Conservation (phyloP, 1,140 invertebrate species). For the Scaptodrosophila lebanonensis region DNA sequence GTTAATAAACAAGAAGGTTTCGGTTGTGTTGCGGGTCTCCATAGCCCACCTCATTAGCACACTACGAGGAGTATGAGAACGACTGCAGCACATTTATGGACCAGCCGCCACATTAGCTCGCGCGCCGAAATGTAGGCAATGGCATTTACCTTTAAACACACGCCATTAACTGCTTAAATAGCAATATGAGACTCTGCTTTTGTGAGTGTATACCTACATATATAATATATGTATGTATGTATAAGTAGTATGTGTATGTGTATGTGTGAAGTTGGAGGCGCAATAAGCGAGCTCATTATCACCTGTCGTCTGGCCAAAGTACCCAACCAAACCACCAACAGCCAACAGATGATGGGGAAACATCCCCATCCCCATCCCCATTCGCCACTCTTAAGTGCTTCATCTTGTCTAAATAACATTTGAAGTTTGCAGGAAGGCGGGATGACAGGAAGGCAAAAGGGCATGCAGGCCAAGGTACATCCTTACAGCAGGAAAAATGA, state of each 20-base stretch:
- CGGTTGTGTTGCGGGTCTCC: slow-evolving; percentile 33
- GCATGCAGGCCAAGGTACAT: slow-evolving; percentile 11
- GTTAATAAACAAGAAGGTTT: slow-evolving; percentile 65
- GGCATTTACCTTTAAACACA: slow-evolving; percentile 69
- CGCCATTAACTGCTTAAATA: slow-evolving; percentile 71
- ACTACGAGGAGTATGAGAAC: background rate
- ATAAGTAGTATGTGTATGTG: too few species aligned
- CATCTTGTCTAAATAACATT: slow-evolving; percentile 73
- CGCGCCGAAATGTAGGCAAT: slow-evolving; percentile 33
- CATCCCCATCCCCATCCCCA: slow-evolving; percentile 1
- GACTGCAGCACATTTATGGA: slow-evolving; percentile 16
- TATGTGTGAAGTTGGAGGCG: too few species aligned
- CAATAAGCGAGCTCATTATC: slow-evolving; percentile 64
- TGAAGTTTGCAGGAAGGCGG: slow-evolving; percentile 36
- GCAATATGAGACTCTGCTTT: slow-evolving; percentile 65
- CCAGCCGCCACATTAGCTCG: too few species aligned
- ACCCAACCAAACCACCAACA: slow-evolving; percentile 4
- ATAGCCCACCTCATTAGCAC: background rate
- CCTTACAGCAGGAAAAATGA: slow-evolving; percentile 45
- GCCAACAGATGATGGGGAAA: slow-evolving; percentile 37
- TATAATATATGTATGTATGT: too few species aligned
- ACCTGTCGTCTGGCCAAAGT: slow-evolving; percentile 44
- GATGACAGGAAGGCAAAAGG: slow-evolving; percentile 24
- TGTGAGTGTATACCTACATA: too few species aligned
- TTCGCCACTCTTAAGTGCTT: slow-evolving; percentile 60